Percentiles rank a stretch among this genome's conserved stretches.
phyloP scores from a whole-genome alignment of 2,113 vertebrate species.

The Cynocephalus volans region DNA sequence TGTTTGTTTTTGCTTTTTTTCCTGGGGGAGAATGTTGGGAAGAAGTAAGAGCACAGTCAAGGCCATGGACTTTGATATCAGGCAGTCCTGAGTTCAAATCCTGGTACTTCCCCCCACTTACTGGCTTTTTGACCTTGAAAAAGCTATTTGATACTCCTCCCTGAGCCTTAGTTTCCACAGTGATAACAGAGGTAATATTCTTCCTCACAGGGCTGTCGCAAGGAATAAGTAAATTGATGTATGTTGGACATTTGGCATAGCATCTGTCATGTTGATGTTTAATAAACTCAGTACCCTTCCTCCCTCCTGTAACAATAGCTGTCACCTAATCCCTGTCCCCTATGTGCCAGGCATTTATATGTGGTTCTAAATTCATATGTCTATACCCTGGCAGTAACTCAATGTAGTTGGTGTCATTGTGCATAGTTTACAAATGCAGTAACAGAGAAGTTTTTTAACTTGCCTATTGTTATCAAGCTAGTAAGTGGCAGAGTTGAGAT shows the following conservation, averaged over 20 bases:
- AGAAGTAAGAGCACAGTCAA: conserved; percentile 16
- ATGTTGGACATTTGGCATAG: not conserved
- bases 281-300: not conserved
- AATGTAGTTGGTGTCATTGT: not conserved
- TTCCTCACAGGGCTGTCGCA: not conserved
- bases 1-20: not conserved
- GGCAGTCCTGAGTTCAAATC: not conserved
- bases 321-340: not conserved
- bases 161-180: not conserved
- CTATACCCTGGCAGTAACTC: not conserved
- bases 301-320: not conserved
- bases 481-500: not conserved
- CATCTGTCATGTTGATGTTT: not conserved
- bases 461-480: conserved; percentile 41
- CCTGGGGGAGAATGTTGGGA: not conserved
- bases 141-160: not conserved
- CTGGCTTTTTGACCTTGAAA: conserved; percentile 31
- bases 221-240: conserved; percentile 12
- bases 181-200: not conserved
- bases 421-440: conserved; percentile 10
- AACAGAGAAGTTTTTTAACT: conserved; percentile 37
- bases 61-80: not conserved
- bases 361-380: not conserved
- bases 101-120: not conserved
- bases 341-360: not conserved